Base-by-base conservation (phyloP, 2,888 invertebrate species). In the Aphrophora alni region DNA sequence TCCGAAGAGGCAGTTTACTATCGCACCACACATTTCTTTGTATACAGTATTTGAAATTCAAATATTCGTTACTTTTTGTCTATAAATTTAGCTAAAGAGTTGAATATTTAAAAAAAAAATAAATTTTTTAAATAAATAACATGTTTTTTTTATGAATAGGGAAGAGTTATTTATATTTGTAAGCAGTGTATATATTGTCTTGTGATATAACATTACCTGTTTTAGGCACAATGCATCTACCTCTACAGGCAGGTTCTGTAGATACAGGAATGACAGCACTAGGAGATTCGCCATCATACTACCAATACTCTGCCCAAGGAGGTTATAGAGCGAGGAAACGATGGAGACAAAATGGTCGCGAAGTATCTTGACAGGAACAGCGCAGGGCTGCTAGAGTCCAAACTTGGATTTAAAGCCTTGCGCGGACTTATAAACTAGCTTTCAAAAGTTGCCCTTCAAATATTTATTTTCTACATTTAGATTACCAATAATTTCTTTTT, bases 321-420 rank as follows among this genome's bases (percentile, higher is more conserved):
- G 71, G 27, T n/a, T 78, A 72, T 70, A 44, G 59, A 17, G 78
- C 78, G 71, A 33, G 78, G 28, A 71, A 73, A 14, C 44, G 78
- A 14, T 78, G 78, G 78, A 78, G 72, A 73, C 71, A 78, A 71
- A 78, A 72, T 24, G 78, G 78, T 38, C 24, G n/a, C 0, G 78
- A 78, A 10, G 59, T 59, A 28, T 83, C 83, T 82, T 86, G 85
- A 83, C 83, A 81, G 44, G 81, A 83, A 24, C 26, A 81, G 17
- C 73, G 78, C 59, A 73, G 81, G 44, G 78, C 80, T 14, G 77
- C 76, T 24, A 44, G 80, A 0, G 73, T 72, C 68, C 82, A 82
- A 70, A 82, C 82, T 24, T 82, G 82, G 82, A 82, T 82, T 38
- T 82, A 80, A n/a, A 77, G 73, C 59, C 75, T 71, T 77, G 77